Evolutionary conservation across 2,888 invertebrate species (phyloP).

Genomic region (Lycaena phlaeas): DNA sequence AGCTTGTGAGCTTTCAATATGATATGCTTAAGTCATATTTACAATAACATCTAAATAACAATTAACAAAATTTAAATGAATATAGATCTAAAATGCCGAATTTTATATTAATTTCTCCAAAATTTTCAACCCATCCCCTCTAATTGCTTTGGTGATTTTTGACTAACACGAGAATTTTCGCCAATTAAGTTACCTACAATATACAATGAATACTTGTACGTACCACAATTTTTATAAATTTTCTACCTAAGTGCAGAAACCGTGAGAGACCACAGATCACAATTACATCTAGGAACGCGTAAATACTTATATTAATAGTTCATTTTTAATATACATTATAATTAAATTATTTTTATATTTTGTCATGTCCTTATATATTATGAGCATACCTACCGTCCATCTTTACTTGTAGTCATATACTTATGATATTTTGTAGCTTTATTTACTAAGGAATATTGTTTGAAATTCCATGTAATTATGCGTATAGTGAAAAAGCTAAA

Average conservation of each 20-base stretch:
- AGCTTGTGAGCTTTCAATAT: conserved; percentile 47
- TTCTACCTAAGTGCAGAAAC: conserved; percentile 17
- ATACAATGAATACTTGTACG: conserved; percentile 18
- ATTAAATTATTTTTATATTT: conserved; percentile 16
- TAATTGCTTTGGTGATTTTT: conserved; percentile 43
- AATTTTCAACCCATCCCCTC: conserved; percentile 13
- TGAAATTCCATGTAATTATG: too few relatives aligned
- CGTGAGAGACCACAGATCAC: conserved; percentile 14
- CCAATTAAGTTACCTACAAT: conserved; percentile 20
- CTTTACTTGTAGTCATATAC: too few relatives aligned
- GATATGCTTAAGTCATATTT: conserved; percentile 51
- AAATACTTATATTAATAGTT: conserved; percentile 14
- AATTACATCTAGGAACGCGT: conserved; percentile 25
- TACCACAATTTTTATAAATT: conserved; percentile 21
- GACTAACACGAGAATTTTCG: conserved; percentile 31
- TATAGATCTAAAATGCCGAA: conserved; percentile 20
- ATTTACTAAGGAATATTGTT: too few relatives aligned
- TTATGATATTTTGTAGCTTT: too few relatives aligned
- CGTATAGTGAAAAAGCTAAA: too few relatives aligned
- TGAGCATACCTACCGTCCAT: background rate
- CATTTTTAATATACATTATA: conserved; percentile 16
- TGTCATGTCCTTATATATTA: conserved; percentile 15
- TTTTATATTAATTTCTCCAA: conserved; percentile 17
- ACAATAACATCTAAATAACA: conserved; percentile 48
- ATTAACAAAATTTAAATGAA: conserved; percentile 40